A percentile compares a stretch with the other conserved stretches of the same genome.
phyloP scores from a whole-genome alignment of 2,888 invertebrate genomes.

The Mimachlamys varia region DNA sequence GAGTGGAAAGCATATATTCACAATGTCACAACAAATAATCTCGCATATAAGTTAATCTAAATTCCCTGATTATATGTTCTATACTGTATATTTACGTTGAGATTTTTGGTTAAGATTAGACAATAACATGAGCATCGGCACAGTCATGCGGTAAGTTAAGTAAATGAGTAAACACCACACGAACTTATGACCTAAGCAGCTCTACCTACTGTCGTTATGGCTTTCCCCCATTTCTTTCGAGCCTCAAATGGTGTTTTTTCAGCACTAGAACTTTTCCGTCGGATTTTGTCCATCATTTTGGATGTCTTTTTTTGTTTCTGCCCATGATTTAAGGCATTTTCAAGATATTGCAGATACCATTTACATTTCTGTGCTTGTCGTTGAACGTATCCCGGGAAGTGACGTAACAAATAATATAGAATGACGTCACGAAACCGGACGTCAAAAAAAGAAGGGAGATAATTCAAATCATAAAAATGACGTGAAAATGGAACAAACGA shows the following conservation, averaged over 20 bases:
- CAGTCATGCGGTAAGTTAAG: too few species aligned
- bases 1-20: too few species aligned
- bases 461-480: neutral
- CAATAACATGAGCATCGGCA: too few species aligned
- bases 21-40: too few species aligned
- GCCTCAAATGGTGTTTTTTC: neutral
- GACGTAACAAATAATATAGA: conserved; percentile 1
- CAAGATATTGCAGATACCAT: neutral
- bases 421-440: conserved; percentile 2
- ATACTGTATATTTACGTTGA: too few species aligned
- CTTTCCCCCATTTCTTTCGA: neutral
- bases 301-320: neutral
- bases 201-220: neutral
- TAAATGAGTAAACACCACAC: too few species aligned
- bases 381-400: neutral
- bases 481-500: too few species aligned
- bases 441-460: neutral
- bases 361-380: neutral
- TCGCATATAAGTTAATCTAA: too few species aligned
- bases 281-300: neutral
- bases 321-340: neutral
- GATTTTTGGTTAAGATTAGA: too few species aligned
- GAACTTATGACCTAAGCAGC: neutral
- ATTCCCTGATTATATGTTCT: too few species aligned
- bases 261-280: neutral